A percentile compares a stretch with the other conserved stretches of the same genome.
These are phyloP conservation scores for Periparus ater DNA, from an alignment of 2,797 vertebrate genomes.

Conservation along the genomic window DNA sequence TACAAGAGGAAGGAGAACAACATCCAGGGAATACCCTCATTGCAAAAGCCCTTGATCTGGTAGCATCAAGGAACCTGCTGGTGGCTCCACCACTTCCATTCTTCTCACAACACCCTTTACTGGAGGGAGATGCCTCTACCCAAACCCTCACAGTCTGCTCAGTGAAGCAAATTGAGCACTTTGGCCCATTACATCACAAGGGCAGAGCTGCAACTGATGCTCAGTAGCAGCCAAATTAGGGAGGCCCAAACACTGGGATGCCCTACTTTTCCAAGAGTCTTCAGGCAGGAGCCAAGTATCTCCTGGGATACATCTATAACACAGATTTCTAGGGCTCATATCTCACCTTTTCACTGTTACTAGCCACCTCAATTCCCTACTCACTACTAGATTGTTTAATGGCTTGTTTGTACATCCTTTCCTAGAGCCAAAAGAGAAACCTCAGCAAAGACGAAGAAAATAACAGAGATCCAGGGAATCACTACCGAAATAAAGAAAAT, in stretches of 20 bases:
- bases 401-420: not conserved
- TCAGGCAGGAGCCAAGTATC: not conserved
- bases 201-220: not conserved
- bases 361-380: not conserved
- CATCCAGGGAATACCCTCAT: not conserved
- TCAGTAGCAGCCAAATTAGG: not conserved
- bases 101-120: not conserved
- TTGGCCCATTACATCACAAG: not conserved
- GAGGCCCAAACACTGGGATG: not conserved
- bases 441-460: slow-evolving; percentile 83
- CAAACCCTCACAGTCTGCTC: not conserved
- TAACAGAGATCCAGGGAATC: slow-evolving; percentile 79
- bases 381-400: not conserved
- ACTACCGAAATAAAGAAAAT: slow-evolving; percentile 81
- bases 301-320: not conserved
- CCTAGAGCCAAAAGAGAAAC: slow-evolving; percentile 86
- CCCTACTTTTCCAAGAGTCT: not conserved
- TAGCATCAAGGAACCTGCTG: not conserved
- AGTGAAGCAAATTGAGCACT: not conserved
- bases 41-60: not conserved
- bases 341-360: not conserved
- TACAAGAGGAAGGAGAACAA: not conserved
- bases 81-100: not conserved
- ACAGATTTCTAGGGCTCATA: not conserved
- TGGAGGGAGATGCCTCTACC: not conserved